Conservation (phyloP, 2,113 vertebrate species). For the Rhombomys opimus region DNA sequence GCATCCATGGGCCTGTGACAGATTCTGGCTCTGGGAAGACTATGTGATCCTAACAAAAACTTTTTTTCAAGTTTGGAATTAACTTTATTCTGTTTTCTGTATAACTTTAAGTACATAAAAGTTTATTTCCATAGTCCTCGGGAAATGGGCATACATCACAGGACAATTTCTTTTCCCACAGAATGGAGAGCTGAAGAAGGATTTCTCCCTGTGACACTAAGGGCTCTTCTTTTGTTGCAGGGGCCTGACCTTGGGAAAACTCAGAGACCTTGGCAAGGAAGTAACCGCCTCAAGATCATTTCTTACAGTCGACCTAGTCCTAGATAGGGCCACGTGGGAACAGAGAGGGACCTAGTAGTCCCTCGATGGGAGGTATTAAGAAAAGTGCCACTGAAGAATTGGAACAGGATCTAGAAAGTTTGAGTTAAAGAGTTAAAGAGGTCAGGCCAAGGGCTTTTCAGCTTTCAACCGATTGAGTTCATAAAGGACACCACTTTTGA, state of each 20-base stretch:
- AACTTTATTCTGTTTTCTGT: conserved; percentile 91
- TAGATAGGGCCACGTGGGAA: neutral
- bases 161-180: conserved; percentile 83
- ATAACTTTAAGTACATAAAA: conserved; percentile 91
- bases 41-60: neutral
- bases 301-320: neutral
- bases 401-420: conserved; percentile 28
- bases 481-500: neutral
- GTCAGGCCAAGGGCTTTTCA: neutral
- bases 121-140: conserved; percentile 88
- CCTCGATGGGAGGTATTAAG: neutral
- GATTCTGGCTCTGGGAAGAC: conserved; percentile 1
- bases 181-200: neutral
- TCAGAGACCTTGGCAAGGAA: neutral
- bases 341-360: neutral
- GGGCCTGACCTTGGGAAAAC: neutral
- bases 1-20: neutral
- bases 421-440: neutral
- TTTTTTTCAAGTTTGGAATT: conserved; percentile 86
- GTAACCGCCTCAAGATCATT: neutral
- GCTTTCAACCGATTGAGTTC: neutral
- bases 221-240: neutral
- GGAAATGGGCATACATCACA: conserved; percentile 88
- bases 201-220: neutral
- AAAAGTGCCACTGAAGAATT: neutral